Conservation (phyloP, 2,113 vertebrate species). For the Podarcis muralis region DNA sequence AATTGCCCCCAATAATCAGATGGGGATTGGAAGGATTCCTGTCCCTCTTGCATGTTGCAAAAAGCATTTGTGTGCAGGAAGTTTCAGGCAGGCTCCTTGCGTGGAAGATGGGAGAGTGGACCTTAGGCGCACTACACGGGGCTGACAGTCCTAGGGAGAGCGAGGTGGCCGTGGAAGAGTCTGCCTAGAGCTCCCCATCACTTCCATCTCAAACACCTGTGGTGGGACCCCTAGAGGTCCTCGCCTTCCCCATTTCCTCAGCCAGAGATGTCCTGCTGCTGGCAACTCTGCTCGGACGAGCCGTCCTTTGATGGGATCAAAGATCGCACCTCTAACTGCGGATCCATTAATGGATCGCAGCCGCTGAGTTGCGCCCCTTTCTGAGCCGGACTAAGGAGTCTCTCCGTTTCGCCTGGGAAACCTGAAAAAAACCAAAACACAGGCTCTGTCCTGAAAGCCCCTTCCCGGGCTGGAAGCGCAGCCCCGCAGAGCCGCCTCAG, state of each 20-base stretch:
- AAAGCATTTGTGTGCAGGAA: neutral
- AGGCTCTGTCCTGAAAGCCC: neutral
- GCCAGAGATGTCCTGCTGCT: neutral
- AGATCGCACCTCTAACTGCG: neutral
- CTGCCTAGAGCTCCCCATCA: neutral
- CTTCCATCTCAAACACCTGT: neutral
- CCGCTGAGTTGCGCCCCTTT: neutral
- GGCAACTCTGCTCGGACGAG: no score
- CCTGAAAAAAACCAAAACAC: neutral
- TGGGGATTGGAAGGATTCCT: neutral
- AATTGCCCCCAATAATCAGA: neutral
- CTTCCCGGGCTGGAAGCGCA: neutral
- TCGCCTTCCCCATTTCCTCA: neutral
- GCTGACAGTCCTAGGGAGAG: no score
- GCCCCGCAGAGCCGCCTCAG: neutral
- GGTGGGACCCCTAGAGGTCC: neutral
- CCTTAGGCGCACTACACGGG: neutral
- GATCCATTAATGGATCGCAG: neutral
- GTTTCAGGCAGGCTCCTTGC: neutral
- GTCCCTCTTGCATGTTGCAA: neutral
- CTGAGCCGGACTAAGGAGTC: no score
- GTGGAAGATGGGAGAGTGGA: neutral
- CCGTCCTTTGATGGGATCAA: neutral
- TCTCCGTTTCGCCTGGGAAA: neutral
- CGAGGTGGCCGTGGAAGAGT: neutral